phyloP scores from a whole-genome alignment of 2,888 invertebrate genomes.

The Cabera pusaria region DNA sequence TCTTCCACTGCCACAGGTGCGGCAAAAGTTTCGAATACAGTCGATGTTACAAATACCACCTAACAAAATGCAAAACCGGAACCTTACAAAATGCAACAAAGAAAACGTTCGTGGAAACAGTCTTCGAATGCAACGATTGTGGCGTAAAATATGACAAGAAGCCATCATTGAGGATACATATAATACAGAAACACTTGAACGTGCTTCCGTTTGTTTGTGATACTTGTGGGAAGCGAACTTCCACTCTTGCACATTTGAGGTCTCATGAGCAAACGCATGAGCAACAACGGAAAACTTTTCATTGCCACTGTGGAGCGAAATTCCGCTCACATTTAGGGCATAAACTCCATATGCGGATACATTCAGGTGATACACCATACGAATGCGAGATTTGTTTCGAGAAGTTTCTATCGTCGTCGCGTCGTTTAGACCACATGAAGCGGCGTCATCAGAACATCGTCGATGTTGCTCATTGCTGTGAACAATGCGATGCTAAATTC shows the following conservation, averaged over 20 bases:
- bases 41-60: conserved; percentile 59
- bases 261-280: conserved; percentile 59
- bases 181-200: conserved; percentile 66
- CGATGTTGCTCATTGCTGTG: conserved; percentile 59
- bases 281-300: conserved; percentile 44
- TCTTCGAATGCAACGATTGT: conserved; percentile 60
- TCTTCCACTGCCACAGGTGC: conserved; percentile 62
- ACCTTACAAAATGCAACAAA: conserved; percentile 46
- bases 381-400: conserved; percentile 62
- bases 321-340: conserved; percentile 58
- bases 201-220: conserved; percentile 60
- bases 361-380: conserved; percentile 64
- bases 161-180: conserved; percentile 62
- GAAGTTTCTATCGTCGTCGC: conserved; percentile 63
- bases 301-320: conserved; percentile 62
- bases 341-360: conserved; percentile 60
- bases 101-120: conserved; percentile 9
- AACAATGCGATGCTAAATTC: conserved; percentile 59
- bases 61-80: conserved; percentile 40
- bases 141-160: conserved; percentile 59
- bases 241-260: conserved; percentile 56
- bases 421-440: conserved; percentile 65
- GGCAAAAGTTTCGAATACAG: conserved; percentile 57
- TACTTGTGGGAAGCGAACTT: conserved; percentile 63
- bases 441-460: conserved; percentile 54